A percentile compares a stretch with the other conserved stretches of the same genome.
Evolutionary conservation across 92 coral and sea anemone species (phyloP).

Genomic region (Pocillopora grandis): DNA sequence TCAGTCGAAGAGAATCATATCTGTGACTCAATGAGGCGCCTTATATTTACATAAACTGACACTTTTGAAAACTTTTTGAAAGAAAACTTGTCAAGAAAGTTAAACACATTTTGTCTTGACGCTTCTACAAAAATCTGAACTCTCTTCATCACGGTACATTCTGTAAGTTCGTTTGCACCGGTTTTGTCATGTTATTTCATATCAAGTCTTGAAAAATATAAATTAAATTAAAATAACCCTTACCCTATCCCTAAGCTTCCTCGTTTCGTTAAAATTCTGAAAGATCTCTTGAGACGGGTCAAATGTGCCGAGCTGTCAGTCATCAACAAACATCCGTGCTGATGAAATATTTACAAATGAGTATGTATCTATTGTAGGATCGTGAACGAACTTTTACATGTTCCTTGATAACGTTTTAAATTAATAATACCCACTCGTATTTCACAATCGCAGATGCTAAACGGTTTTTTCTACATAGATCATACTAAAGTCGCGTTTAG

Average conservation of each 20-base stretch:
- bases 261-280: too few species aligned
- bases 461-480: not conserved
- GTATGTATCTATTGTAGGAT: not conserved
- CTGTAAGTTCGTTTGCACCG: too few species aligned
- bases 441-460: not conserved
- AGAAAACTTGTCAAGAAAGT: not conserved
- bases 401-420: not conserved
- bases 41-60: constrained; percentile 14
- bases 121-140: not conserved
- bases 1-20: too few species aligned
- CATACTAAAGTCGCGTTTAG: not conserved
- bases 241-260: too few species aligned
- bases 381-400: not conserved
- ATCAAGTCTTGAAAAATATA: too few species aligned
- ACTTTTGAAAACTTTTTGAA: not conserved
- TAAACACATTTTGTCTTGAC: not conserved
- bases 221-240: too few species aligned
- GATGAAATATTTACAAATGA: constrained; percentile 34
- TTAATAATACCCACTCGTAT: not conserved
- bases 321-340: not conserved
- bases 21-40: too few species aligned
- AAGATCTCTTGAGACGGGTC: too few species aligned
- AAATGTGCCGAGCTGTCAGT: too few species aligned
- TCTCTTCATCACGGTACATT: not conserved
- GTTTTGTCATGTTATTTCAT: too few species aligned